phyloP scores from a whole-genome alignment of 2,113 vertebrate species.

The Casuarius casuarius region DNA sequence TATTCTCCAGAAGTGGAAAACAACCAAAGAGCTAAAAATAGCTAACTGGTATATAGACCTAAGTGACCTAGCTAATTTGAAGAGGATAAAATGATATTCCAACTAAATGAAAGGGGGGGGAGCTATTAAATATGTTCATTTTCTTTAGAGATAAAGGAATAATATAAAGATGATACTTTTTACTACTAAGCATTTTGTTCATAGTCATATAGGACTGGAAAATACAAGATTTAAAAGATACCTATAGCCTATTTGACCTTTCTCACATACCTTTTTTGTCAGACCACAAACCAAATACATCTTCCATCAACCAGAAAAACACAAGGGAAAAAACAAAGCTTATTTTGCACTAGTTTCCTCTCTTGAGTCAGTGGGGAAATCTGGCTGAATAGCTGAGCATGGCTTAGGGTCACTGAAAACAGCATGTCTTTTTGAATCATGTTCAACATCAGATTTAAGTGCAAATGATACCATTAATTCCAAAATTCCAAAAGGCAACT shows the following conservation, averaged over 20 bases:
- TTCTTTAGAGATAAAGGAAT: not conserved
- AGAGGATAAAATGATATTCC: not conserved
- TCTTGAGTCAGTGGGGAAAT: not conserved
- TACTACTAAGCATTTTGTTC: not conserved
- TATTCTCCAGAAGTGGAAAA: conserved; percentile 4
- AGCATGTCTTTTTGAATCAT: not conserved
- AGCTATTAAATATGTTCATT: not conserved
- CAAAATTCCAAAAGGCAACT: not conserved
- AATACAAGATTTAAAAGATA: not conserved
- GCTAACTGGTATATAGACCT: not conserved
- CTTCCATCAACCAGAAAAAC: not conserved
- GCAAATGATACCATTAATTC: not conserved
- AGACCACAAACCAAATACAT: not conserved
- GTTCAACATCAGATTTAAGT: not conserved
- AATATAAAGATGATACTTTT: not conserved
- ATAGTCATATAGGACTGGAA: not conserved
- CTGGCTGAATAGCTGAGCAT: not conserved
- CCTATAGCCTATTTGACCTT: not conserved
- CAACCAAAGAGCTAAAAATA: conserved; percentile 35
- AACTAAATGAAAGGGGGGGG: not conserved
- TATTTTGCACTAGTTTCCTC: not conserved
- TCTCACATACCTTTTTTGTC: not conserved
- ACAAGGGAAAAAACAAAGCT: not conserved
- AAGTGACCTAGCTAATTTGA: conserved; percentile 26
- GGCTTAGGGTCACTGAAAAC: not conserved